Evolutionary conservation across 2,113 vertebrate species (phyloP), one percentile per base, ranked within the genome.

Genomic region (Melanotaenia duboulayi): DNA sequence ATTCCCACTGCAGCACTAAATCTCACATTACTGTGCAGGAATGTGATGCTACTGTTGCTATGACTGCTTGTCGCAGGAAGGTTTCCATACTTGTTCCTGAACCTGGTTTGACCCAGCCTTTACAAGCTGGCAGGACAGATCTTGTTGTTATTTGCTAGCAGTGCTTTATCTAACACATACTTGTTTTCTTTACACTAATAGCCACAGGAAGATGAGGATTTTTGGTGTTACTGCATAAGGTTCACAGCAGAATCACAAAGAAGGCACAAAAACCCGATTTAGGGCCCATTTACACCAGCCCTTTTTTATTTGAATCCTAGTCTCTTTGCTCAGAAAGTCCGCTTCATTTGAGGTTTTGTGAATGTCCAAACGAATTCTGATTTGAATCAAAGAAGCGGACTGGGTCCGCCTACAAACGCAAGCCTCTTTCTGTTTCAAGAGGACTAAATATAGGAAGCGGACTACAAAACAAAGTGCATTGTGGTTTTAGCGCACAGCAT

Each of bases 21-120:
- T 61, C 59, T 87, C 72, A 83, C 87, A 74, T 78, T 78, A 65
- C 52, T 25, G 49, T 44, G 83, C 80, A 62, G 89, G 86, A 92
- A 92, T 88, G 85, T 22, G 61, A 35, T 58, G 65, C 65, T 69
- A 3, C 24, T 54, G 84, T 83, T 81, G 76, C 69, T 81, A 76
- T 72, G 87, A 69, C 81, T 78, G 59, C 80, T 60, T 10, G 51
- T 48, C 4, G 32, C 32, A 35, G 32, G 32, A 9, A 35, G 32
- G 32, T 7, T 35, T 35, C 32, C 8, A 35, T 35, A 9, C 32
- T 35, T 1, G 32, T 6, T 35, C 32, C 60, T 88, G 69, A 82
- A 62, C 65, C 73, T 25, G 37, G 52, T 65, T 58, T 71, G 71
- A 68, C 74, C 32, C 32, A 6, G 8, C 8, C 32, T 35, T 35